phyloP scores from a whole-genome alignment of 1,140 invertebrate species.

The Drosophila leontia region DNA sequence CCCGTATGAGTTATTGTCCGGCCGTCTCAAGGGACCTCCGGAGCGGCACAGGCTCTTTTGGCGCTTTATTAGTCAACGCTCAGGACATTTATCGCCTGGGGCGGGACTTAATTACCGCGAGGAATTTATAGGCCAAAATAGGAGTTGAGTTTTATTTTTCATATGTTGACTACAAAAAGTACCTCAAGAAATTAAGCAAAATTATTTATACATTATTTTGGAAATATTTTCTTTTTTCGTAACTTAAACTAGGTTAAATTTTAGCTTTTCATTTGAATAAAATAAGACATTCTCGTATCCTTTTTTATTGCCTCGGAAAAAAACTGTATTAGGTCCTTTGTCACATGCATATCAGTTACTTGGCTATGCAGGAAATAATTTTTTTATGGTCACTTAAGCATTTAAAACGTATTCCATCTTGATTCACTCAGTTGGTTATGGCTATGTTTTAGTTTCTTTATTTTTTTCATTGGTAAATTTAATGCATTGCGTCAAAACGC shows the following conservation, averaged over 20 bases:
- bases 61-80: conserved; percentile 49
- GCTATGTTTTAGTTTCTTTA: conserved; percentile 45
- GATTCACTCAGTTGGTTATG: conserved; percentile 56
- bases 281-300: background rate
- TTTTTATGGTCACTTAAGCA: conserved; percentile 72
- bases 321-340: conserved; percentile 18
- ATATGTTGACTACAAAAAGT: conserved; percentile 9
- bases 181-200: too few species aligned
- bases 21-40: conserved; percentile 28
- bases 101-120: conserved; percentile 62
- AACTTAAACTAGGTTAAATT: background rate
- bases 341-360: conserved; percentile 38
- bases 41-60: conserved; percentile 15
- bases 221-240: too few species aligned
- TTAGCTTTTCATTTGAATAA: background rate
- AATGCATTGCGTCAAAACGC: conserved; percentile 69
- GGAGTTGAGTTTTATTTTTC: conserved; percentile 49
- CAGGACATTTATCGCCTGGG: conserved; percentile 48
- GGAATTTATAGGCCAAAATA: conserved; percentile 66
- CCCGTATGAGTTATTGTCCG: conserved; percentile 78
- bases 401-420: conserved; percentile 59
- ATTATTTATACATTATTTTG: too few species aligned
- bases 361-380: conserved; percentile 34
- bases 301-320: background rate
- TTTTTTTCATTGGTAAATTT: conserved; percentile 43